Conservation (phyloP, 2,797 vertebrate genomes). For the Neosilurus hyrtlii region DNA sequence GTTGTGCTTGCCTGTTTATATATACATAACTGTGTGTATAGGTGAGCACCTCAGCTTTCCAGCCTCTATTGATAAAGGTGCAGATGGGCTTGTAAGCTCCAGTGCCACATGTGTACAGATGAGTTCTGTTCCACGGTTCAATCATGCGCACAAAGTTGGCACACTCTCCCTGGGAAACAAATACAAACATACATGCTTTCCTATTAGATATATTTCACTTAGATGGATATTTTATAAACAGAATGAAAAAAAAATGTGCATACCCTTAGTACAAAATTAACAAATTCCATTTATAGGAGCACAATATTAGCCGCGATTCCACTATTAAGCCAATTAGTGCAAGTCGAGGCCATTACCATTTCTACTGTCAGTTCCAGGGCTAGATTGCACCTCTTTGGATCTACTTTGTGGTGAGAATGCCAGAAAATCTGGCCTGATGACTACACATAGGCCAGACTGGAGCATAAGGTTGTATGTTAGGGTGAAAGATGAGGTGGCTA, state of each 20-base stretch:
- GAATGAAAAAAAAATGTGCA: not conserved
- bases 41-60: constrained; percentile 78
- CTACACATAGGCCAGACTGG: too few species aligned
- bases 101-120: constrained; percentile 83
- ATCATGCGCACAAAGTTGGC: constrained; percentile 84
- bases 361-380: too few species aligned
- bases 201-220: not conserved
- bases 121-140: constrained; percentile 84
- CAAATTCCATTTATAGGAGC: not conserved
- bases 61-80: constrained; percentile 81
- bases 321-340: too few species aligned
- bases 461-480: too few species aligned
- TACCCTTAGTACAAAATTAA: not conserved
- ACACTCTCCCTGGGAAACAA: constrained; percentile 76
- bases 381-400: too few species aligned
- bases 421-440: too few species aligned
- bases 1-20: constrained; percentile 2
- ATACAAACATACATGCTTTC: constrained; percentile 1
- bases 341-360: too few species aligned
- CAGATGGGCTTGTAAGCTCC: constrained; percentile 84
- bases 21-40: not conserved
- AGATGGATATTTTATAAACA: not conserved
- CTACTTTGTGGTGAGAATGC: too few species aligned
- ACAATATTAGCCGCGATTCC: not conserved
- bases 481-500: too few species aligned